phyloP scores from a whole-genome alignment of 1,140 invertebrate genomes.

The Caenorhabditis briggsae region DNA sequence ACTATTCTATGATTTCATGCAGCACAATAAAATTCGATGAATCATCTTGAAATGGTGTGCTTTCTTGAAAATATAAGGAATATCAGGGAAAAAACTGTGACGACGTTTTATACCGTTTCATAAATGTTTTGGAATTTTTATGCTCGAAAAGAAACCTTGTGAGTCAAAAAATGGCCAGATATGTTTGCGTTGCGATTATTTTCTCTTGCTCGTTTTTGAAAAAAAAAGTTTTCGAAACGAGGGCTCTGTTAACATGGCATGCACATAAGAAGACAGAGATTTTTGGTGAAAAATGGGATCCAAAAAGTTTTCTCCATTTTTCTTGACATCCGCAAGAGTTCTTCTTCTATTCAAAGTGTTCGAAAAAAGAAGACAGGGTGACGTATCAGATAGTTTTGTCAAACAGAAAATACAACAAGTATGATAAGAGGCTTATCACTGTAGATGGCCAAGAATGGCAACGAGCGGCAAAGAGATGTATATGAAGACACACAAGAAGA shows the following conservation, averaged over 20 bases:
- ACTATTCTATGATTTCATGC: neutral
- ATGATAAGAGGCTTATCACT: constrained; percentile 42
- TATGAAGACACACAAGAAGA: neutral
- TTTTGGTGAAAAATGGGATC: constrained; percentile 13
- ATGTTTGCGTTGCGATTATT: constrained; percentile 48
- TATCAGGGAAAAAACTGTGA: neutral
- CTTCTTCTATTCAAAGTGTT: neutral
- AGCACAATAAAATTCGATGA: neutral
- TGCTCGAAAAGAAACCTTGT: neutral
- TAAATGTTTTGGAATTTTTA: neutral
- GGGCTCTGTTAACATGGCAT: constrained; percentile 31
- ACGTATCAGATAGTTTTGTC: neutral
- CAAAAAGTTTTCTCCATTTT: constrained; percentile 6
- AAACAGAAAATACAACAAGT: neutral
- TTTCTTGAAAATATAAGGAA: neutral
- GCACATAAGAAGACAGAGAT: neutral
- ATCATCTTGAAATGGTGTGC: constrained; percentile 3
- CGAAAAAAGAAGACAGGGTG: neutral
- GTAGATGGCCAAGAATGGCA: neutral
- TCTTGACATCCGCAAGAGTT: neutral
- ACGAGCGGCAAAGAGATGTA: neutral
- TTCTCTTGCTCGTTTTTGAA: neutral
- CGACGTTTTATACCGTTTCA: constrained; percentile 3
- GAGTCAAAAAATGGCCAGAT: constrained; percentile 14
- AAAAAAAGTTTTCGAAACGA: neutral